Conservation (phyloP, 2,797 vertebrate genomes). For the Hippocampus kuda region DNA sequence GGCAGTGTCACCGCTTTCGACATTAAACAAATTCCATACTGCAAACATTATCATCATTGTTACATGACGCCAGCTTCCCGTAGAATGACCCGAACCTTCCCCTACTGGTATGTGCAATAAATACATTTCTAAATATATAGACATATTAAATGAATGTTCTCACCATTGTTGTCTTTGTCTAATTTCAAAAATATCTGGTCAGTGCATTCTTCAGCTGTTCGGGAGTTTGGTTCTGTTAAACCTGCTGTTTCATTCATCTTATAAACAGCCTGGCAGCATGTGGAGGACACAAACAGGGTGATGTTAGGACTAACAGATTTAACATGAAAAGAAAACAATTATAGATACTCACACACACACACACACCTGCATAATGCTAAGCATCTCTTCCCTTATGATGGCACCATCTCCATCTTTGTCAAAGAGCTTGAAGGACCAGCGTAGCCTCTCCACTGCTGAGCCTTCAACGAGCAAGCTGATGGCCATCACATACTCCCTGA, state of each 20-base stretch:
- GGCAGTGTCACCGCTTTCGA: no score
- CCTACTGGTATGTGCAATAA: no score
- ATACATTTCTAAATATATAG: no score
- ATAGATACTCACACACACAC: background rate
- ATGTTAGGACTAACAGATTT: background rate
- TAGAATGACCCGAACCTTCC: no score
- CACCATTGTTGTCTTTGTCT: constrained; percentile 72
- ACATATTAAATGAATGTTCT: constrained; percentile 7
- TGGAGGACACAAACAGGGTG: background rate
- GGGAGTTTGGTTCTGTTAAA: constrained; percentile 52
- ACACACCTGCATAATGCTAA: constrained; percentile 63
- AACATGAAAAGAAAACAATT: background rate
- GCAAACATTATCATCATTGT: no score
- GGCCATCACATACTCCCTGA: constrained; percentile 64
- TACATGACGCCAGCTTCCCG: no score
- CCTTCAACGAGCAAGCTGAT: constrained; percentile 60
- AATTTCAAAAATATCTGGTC: constrained; percentile 66
- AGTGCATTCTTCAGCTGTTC: constrained; percentile 66
- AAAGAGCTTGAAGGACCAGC: constrained; percentile 67
- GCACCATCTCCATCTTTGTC: constrained; percentile 61
- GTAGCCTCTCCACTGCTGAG: constrained; percentile 60
- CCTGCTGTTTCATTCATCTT: constrained; percentile 64
- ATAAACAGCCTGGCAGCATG: constrained; percentile 53
- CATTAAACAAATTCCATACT: no score
- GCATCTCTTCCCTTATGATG: constrained; percentile 61